A percentile compares a stretch with the other conserved stretches of the same genome.
Conservation (phyloP, 2,888 invertebrate species). For the Bibio marci region DNA sequence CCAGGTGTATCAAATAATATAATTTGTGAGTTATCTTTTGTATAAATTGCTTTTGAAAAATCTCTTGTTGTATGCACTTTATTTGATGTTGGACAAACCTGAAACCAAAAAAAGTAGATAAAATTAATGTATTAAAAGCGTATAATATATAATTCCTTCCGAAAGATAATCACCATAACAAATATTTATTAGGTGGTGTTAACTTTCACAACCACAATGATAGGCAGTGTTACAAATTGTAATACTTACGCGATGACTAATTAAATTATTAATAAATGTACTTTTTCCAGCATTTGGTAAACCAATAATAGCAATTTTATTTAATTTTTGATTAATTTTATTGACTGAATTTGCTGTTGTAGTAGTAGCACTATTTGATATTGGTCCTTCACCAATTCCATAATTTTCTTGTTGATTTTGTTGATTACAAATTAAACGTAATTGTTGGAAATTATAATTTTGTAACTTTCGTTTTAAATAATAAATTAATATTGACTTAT, state of each 20-base stretch:
- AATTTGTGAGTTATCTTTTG: slow-evolving; percentile 64
- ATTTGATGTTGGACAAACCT: slow-evolving; percentile 80
- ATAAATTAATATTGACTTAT: too few relatives aligned
- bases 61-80: slow-evolving; percentile 84
- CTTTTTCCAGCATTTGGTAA: slow-evolving; percentile 93
- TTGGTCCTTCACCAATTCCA: too few relatives aligned
- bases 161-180: not conserved
- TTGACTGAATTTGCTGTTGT: not conserved
- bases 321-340: slow-evolving; percentile 8
- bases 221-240: too few relatives aligned
- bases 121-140: not conserved
- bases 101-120: too few relatives aligned
- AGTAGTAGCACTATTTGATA: too few relatives aligned
- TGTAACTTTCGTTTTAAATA: too few relatives aligned
- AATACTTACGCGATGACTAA: slow-evolving; percentile 51
- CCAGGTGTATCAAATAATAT: slow-evolving; percentile 92
- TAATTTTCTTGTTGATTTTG: too few relatives aligned
- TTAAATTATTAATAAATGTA: slow-evolving; percentile 75
- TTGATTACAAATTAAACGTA: too few relatives aligned
- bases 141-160: not conserved
- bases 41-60: slow-evolving; percentile 53
- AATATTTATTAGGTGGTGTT: not conserved
- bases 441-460: too few relatives aligned
- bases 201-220: too few relatives aligned
- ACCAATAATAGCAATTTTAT: slow-evolving; percentile 75